These are phyloP conservation scores for Sciurus niger DNA, from an alignment of 2,113 vertebrate species.

Conservation along the genomic window DNA sequence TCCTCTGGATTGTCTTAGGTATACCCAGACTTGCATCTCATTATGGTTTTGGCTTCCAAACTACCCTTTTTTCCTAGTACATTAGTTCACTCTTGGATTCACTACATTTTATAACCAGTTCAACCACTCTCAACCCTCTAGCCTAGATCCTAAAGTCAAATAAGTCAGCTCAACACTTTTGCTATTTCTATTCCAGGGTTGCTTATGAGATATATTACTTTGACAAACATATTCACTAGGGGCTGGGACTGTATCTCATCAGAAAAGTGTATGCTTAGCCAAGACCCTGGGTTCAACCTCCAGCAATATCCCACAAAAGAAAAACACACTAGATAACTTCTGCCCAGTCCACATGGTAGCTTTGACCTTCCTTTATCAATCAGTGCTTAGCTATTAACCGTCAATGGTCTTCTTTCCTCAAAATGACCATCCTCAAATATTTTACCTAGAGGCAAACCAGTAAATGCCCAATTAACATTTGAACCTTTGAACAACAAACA, in stretches of 20 bases:
- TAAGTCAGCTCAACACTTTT: background rate
- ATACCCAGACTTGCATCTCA: background rate
- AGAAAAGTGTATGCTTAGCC: background rate
- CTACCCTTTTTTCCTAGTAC: background rate
- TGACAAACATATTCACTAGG: background rate
- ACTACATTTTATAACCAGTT: background rate
- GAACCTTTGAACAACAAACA: conserved; percentile 6
- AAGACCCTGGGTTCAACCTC: no score
- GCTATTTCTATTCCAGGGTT: background rate
- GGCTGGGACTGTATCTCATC: background rate
- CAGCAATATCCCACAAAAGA: background rate
- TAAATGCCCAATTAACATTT: background rate
- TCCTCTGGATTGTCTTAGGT: background rate
- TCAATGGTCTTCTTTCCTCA: background rate
- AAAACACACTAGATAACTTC: background rate
- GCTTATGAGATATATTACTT: background rate
- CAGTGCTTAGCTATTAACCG: background rate
- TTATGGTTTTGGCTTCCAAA: background rate
- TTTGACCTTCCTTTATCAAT: background rate
- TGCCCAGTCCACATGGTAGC: background rate
- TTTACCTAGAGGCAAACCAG: background rate
- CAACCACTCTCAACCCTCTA: background rate
- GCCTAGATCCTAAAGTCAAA: background rate
- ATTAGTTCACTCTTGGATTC: background rate
- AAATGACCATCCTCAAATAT: background rate